These are phyloP conservation scores for Elysia chlorotica DNA, from an alignment of 1,140 invertebrate genomes.

Conservation along the genomic window DNA sequence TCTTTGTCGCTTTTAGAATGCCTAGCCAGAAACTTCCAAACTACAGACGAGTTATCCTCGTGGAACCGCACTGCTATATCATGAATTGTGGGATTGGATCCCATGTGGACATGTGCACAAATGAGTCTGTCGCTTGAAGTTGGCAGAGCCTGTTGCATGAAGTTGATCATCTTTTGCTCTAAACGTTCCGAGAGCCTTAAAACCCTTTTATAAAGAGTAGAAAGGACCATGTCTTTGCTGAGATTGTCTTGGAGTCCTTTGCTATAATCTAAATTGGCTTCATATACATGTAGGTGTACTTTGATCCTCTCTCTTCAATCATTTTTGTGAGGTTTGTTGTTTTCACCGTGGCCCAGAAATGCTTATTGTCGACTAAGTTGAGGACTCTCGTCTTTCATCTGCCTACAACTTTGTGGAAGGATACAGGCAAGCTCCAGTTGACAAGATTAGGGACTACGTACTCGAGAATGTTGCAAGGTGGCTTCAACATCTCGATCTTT, in stretches of 20 bases:
- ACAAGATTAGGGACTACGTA: not conserved
- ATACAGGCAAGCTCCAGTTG: not conserved
- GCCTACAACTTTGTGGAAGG: not conserved
- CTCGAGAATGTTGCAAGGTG: not conserved
- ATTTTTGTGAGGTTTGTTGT: not conserved
- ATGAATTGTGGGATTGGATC: constrained; percentile 23
- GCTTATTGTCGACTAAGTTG: not conserved
- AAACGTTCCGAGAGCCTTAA: not conserved
- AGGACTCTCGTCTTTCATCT: not conserved
- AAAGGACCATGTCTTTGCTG: not conserved
- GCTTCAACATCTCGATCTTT: not conserved
- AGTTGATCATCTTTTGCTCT: not conserved
- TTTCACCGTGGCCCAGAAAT: not conserved
- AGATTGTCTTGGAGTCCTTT: not conserved
- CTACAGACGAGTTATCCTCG: not conserved
- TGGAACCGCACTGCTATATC: constrained; percentile 10
- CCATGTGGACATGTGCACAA: constrained; percentile 23
- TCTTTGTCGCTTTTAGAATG: not conserved
- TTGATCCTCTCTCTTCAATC: not conserved
- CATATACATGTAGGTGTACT: not conserved
- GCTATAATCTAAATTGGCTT: not conserved
- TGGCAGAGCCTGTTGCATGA: not conserved
- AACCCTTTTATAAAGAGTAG: not conserved
- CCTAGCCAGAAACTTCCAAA: constrained; percentile 14
- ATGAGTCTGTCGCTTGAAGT: not conserved